These are phyloP conservation scores for Eudorcas thomsonii DNA, from an alignment of 2,113 vertebrate species.

Conservation along the genomic window DNA sequence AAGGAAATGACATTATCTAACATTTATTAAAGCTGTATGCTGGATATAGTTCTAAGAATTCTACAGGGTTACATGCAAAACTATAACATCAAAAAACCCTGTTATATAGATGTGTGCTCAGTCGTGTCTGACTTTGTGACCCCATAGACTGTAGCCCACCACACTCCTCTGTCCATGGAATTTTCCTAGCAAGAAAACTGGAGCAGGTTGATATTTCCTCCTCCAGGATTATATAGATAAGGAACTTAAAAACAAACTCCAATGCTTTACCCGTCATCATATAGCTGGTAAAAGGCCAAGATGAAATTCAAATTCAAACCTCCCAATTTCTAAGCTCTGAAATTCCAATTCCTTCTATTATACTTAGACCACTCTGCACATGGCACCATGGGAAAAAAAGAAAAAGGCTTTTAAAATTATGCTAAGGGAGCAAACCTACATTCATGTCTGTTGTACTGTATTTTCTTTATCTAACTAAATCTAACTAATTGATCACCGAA, in stretches of 20 bases:
- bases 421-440: background rate
- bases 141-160: background rate
- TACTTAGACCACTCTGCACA: background rate
- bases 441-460: background rate
- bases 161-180: background rate
- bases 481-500: background rate
- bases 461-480: background rate
- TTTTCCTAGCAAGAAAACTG: background rate
- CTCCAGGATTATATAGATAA: background rate
- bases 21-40: background rate
- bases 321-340: background rate
- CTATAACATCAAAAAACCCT: background rate
- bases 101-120: background rate
- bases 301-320: background rate
- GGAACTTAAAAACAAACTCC: background rate
- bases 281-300: background rate
- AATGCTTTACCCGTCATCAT: background rate
- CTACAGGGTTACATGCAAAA: background rate
- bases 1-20: background rate
- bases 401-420: background rate
- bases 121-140: rapidly evolving
- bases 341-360: background rate
- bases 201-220: background rate
- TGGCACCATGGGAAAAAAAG: background rate
- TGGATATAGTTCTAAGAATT: background rate